Percentiles rank a stretch among this genome's conserved stretches.
phyloP scores from a whole-genome alignment of 2,113 vertebrate genomes.

The Amphiprion percula region DNA sequence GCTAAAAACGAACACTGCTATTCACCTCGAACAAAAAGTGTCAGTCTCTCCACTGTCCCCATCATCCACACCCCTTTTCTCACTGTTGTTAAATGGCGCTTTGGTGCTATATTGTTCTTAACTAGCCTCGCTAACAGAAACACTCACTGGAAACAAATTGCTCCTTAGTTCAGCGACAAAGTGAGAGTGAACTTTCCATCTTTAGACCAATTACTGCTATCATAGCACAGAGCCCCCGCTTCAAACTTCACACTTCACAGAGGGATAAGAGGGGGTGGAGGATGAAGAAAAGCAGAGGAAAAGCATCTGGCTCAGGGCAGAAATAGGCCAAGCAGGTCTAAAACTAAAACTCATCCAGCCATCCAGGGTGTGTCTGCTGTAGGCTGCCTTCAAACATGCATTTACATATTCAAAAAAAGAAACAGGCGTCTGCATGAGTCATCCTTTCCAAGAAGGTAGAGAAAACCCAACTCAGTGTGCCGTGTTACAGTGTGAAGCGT shows the following conservation, averaged over 20 bases:
- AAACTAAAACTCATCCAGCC: constrained; percentile 55
- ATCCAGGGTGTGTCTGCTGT: constrained; percentile 58
- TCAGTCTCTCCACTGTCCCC: constrained; percentile 43
- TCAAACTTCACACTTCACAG: constrained; percentile 63
- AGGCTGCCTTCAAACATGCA: constrained; percentile 58
- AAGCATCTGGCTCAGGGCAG: constrained; percentile 49
- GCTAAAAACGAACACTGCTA: constrained; percentile 38
- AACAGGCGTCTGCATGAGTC: constrained; percentile 67
- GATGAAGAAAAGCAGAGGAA: constrained; percentile 50
- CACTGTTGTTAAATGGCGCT: constrained; percentile 39
- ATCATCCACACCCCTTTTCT: constrained; percentile 31
- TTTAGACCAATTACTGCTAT: constrained; percentile 71
- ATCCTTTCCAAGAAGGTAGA: constrained; percentile 70
- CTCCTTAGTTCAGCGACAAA: constrained; percentile 53
- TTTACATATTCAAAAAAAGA: constrained; percentile 79
- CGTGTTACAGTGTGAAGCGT: background rate
- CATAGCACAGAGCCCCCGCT: constrained; percentile 53
- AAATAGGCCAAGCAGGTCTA: constrained; percentile 63
- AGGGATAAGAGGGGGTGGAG: constrained; percentile 44
- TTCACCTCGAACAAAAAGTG: constrained; percentile 54
- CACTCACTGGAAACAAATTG: constrained; percentile 57
- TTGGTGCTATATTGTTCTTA: constrained; percentile 57
- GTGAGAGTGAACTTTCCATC: constrained; percentile 64
- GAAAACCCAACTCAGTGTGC: constrained; percentile 43
- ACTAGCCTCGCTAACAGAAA: constrained; percentile 30